Evolutionary conservation across 1,140 invertebrate species (phyloP).

Genomic region (Halesus radiatus): DNA sequence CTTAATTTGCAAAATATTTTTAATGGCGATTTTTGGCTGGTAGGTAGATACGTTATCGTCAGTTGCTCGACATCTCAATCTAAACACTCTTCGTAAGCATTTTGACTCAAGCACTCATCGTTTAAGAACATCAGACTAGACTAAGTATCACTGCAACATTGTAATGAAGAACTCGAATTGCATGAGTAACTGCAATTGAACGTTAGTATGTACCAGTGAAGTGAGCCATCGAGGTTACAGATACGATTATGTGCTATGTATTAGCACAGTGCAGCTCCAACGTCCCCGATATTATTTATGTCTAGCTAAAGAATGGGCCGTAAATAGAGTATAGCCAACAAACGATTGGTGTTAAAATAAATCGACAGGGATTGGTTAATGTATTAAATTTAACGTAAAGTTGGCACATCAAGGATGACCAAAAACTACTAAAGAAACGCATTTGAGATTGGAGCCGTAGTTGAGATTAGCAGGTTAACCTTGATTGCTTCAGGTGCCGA

Average conservation of each 20-base stretch:
- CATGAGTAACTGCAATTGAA: background rate
- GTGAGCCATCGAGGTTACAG: background rate
- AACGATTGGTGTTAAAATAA: background rate
- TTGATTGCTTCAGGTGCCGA: conserved; percentile 7
- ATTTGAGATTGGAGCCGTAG: conserved; percentile 28
- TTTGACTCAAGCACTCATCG: too few relatives aligned
- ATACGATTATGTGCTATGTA: too few relatives aligned
- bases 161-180: background rate
- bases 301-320: conserved; percentile 42
- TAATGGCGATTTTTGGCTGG: too few relatives aligned
- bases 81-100: too few relatives aligned
- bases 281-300: conserved; percentile 18
- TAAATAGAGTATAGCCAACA: conserved; percentile 47
- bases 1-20: too few relatives aligned
- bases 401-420: conserved; percentile 62
- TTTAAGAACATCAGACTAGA: too few relatives aligned
- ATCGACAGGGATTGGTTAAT: conserved; percentile 31
- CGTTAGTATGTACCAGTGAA: background rate
- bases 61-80: too few relatives aligned
- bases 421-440: conserved; percentile 64
- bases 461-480: conserved; percentile 29
- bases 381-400: conserved; percentile 34
- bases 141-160: background rate
- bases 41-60: too few relatives aligned
- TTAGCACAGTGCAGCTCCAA: background rate